Conservation (phyloP, 2,797 vertebrate genomes). For the Chelon labrosus region DNA sequence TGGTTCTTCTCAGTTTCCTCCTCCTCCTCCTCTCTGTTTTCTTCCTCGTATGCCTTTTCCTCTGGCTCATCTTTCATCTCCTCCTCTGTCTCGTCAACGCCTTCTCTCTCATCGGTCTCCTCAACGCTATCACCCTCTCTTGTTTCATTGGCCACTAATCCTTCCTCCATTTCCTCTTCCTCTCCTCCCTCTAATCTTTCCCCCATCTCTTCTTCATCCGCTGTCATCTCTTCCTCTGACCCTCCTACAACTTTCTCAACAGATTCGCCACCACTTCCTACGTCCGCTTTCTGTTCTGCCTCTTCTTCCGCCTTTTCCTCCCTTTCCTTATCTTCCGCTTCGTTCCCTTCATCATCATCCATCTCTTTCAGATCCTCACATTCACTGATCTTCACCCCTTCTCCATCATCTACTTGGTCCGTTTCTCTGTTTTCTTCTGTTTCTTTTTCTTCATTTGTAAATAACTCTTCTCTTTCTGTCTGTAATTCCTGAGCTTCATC, state of each 20-base stretch:
- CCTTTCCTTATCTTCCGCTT: neutral
- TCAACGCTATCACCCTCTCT: conserved; percentile 14
- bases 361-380: conserved; percentile 26
- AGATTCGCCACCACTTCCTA: conserved; percentile 15
- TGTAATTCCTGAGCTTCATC: conserved; percentile 22
- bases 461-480: conserved; percentile 23
- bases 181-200: conserved; percentile 12
- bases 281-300: conserved; percentile 21
- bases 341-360: conserved; percentile 26
- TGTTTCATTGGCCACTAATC: conserved; percentile 17
- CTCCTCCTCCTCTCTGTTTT: conserved; percentile 1
- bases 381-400: conserved; percentile 17
- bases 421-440: conserved; percentile 4
- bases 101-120: conserved; percentile 55
- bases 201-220: conserved; percentile 29
- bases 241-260: conserved; percentile 28
- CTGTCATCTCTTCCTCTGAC: conserved; percentile 21
- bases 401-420: conserved; percentile 18
- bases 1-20: neutral
- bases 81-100: conserved; percentile 9
- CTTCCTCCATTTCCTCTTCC: conserved; percentile 19
- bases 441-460: conserved; percentile 20
- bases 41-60: neutral
- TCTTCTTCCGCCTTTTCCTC: conserved; percentile 16
- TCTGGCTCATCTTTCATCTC: conserved; percentile 3